phyloP scores from a whole-genome alignment of 2,113 vertebrate genomes.

The Clarias macrocephalus region DNA sequence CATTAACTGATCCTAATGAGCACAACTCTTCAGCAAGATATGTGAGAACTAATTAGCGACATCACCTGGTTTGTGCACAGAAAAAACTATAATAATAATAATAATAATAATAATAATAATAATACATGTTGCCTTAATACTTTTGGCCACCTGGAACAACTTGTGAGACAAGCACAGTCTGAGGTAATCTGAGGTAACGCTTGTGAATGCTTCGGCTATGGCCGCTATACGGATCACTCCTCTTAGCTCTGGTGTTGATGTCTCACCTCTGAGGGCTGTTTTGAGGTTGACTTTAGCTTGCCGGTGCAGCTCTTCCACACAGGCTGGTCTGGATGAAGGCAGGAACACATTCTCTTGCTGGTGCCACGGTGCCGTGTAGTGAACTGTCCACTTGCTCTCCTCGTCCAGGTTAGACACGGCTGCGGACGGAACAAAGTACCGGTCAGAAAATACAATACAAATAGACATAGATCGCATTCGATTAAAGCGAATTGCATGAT shows the following conservation, averaged over 20 bases:
- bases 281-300: slow-evolving; percentile 98
- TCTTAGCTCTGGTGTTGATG: slow-evolving; percentile 61
- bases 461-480: neutral
- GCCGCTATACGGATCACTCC: neutral
- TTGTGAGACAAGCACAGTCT: neutral
- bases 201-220: neutral
- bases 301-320: slow-evolving; percentile 92
- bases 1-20: no score
- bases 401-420: slow-evolving; percentile 97
- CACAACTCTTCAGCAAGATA: no score
- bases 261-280: slow-evolving; percentile 95
- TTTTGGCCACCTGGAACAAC: neutral
- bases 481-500: neutral
- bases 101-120: no score
- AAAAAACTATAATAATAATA: no score
- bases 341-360: slow-evolving; percentile 97
- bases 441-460: neutral
- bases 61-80: no score
- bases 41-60: no score
- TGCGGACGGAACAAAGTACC: slow-evolving; percentile 54
- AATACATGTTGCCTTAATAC: no score
- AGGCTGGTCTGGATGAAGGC: slow-evolving; percentile 84
- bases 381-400: slow-evolving; percentile 95
- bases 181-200: neutral
- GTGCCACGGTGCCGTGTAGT: slow-evolving; percentile 94